Evolutionary conservation across 2,113 vertebrate species (phyloP), one percentile per base, ranked within the genome.

Genomic region (Megatriorchis doriae): DNA sequence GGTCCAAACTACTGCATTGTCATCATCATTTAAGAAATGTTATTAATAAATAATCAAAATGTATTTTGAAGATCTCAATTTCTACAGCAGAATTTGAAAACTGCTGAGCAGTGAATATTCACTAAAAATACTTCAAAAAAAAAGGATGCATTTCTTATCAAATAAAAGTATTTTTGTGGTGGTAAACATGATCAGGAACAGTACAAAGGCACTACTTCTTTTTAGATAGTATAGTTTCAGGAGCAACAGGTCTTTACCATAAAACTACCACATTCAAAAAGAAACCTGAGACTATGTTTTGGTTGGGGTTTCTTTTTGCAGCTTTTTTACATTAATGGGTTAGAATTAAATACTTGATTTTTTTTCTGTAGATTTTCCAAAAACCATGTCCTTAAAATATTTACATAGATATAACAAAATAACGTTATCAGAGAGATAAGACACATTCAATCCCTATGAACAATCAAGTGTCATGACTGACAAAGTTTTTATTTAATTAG

Each of bases 11-110:
- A 68, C 42, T 66, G 29, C 38, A 74, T 62, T 88, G 58, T 40
- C 42, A 73, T 66, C 2, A 38, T 27, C 8, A 59, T 55, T 92
- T 79, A 65, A 87, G 58, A 77, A 59, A n/a, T 50, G 3, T 18
- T 94, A 85, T 52, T 71, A 93, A 88, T 50, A 91, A 94, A 82
- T 48, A 90, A 79, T 32, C 25, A 93, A 84, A 86, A 89, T 56
- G 6, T 2, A 50, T 86, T 80, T 53, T 67, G 26, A 77, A 93
- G 19, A 34, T 62, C 45, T 72, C 9, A 2, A 4, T 53, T 96
- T 73, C 25, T 80, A 56, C 3, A 65, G 48, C 4, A 75, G 66
- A 89, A 63, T 12, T 68, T 26, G 40, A 68, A 90, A 81, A 61
- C 21, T 61, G 18, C 56, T 72, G 13, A 85, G 22, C 7, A 43